A percentile compares a stretch with the other conserved stretches of the same genome.
These are phyloP conservation scores for Grus americana DNA, from an alignment of 2,113 vertebrate species.

Conservation along the genomic window DNA sequence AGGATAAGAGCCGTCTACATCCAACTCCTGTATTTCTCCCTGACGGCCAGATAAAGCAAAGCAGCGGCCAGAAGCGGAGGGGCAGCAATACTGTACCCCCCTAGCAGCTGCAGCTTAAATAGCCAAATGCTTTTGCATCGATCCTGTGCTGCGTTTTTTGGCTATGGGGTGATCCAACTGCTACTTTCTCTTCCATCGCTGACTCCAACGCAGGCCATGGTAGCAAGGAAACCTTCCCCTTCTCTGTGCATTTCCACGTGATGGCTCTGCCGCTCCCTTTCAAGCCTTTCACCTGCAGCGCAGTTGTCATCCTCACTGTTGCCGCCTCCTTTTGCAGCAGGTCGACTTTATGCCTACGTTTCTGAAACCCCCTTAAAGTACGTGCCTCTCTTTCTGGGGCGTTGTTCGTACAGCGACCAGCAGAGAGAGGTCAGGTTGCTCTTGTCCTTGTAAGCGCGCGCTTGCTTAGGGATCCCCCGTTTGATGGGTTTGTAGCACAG, in stretches of 20 bases:
- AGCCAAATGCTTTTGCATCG: not conserved
- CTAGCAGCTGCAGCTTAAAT: not conserved
- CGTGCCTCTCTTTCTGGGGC: accelerated
- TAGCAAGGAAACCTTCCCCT: not conserved
- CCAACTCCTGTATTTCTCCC: not conserved
- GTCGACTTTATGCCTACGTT: not conserved
- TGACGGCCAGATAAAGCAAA: not conserved
- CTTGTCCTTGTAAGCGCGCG: not conserved
- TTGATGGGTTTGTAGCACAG: not conserved
- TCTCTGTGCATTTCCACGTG: not conserved
- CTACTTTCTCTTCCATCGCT: not conserved
- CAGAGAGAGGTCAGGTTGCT: not conserved
- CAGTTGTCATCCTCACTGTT: not conserved
- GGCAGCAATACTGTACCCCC: not conserved
- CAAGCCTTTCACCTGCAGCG: not conserved
- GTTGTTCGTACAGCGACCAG: not conserved
- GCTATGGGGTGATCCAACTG: not conserved
- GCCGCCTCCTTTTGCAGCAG: not conserved
- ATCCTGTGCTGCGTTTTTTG: not conserved
- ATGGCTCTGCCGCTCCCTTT: not conserved
- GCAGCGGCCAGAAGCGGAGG: accelerated
- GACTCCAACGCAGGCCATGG: accelerated
- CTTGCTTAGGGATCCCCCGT: not conserved
- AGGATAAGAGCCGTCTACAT: not conserved
- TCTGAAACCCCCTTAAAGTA: not conserved